A percentile compares a stretch with the other conserved stretches of the same genome.
These are phyloP conservation scores for Phoenicopterus ruber DNA, from an alignment of 2,113 vertebrate species.

Conservation along the genomic window DNA sequence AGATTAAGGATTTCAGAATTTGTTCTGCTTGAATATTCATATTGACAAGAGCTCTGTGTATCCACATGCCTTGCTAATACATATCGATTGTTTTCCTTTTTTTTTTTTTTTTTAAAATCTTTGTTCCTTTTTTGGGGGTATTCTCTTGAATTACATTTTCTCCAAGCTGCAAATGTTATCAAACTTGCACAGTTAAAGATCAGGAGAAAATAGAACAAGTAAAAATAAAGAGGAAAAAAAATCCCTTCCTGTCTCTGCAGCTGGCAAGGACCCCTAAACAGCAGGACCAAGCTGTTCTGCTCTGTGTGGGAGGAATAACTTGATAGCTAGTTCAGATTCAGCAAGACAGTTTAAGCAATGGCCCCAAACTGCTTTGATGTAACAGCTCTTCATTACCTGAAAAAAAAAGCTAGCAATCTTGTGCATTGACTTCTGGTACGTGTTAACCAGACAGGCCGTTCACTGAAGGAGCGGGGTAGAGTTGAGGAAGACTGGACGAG, in stretches of 20 bases:
- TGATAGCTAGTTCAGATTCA: conserved; percentile 25
- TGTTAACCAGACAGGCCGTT: background rate
- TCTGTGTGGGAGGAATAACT: conserved; percentile 42
- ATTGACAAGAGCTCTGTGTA: background rate
- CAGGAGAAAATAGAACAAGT: background rate
- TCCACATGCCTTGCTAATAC: background rate
- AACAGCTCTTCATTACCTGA: background rate
- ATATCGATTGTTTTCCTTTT: accelerated
- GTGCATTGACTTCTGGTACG: background rate
- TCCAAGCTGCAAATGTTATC: background rate
- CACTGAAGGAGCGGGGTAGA: background rate
- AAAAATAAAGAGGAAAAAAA: background rate
- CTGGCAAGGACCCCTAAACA: conserved; percentile 47
- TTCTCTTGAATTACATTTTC: background rate
- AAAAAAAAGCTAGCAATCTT: background rate
- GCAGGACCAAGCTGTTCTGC: conserved; percentile 55
- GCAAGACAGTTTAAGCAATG: conserved; percentile 4
- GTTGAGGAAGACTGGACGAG: background rate
- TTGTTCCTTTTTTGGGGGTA: background rate
- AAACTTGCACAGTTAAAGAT: background rate
- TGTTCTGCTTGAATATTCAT: background rate
- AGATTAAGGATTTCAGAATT: background rate
- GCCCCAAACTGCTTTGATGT: background rate
- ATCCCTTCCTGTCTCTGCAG: background rate
- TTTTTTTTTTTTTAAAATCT: background rate